Base-by-base conservation (phyloP, 2,888 invertebrate species). In the Euplexia lucipara region DNA sequence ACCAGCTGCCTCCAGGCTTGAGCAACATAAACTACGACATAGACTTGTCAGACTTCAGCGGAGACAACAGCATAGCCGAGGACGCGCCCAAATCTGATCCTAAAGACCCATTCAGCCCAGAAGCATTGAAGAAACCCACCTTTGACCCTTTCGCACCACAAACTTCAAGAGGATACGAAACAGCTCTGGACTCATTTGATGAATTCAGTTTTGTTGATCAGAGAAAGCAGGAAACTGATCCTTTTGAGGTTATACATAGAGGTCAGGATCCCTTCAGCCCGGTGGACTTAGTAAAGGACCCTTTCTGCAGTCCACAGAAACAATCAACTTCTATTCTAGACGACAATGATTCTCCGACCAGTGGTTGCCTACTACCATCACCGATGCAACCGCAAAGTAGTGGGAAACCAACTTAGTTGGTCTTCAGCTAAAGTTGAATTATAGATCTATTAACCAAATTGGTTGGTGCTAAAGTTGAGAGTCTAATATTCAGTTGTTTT, bases 11-110 rank as follows among this genome's bases (percentile, higher is more conserved):
- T 0, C 95, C 96, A 14, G 97, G 97, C 0, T 87, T 97, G 30
- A 96, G 96, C 26, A 97, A 97, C 82, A 96, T 97, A 14, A 97
- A 97, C 86, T 97, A 97, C 75, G 97, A 97, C 78, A 97, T 97
- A 61, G 97, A 97, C 87, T 92, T 97, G 64, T 97, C 97, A 3
- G 97, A 97, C 88, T 92, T 97, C 42, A 97, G 97, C 80, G 97
- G 96, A 0, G 97, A 97, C 9, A 97, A 97, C 83, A 97, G 97
- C 76, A 92, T 96, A 26, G 96, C 96, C 0, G 97, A 97, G 8
- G 95, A 94, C 34, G 81, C 85, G 0, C 91, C 92, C 12, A 95
- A 86, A 66, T 77, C 54, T 14, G 89, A 90, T 65, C 75, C 87
- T 0, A 96, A 96, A 85, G 96, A 96, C 82, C 96, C 96, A 0